Conservation (phyloP, 53 echinoderm and acorn worm species). For the Zoroaster sp. region DNA sequence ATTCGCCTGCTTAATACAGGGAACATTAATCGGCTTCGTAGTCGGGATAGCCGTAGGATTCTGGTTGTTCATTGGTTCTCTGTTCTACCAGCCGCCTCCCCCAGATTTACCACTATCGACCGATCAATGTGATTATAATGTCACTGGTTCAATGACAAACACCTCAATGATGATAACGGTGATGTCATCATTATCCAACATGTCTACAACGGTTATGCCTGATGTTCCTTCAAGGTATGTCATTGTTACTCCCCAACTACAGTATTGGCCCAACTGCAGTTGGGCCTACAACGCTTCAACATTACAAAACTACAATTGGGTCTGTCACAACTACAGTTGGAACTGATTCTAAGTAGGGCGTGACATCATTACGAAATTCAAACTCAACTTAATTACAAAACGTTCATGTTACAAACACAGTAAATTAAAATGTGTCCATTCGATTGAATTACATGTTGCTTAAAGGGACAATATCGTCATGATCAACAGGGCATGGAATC, state of each 20-base stretch:
- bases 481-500: too few relatives aligned
- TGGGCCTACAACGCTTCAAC: too few relatives aligned
- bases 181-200: background rate
- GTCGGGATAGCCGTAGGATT: background rate
- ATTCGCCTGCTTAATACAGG: background rate
- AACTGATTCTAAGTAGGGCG: too few relatives aligned
- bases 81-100: background rate
- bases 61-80: conserved; percentile 18
- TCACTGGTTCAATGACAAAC: background rate
- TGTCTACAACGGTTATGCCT: background rate
- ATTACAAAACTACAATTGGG: too few relatives aligned
- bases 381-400: too few relatives aligned
- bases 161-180: background rate
- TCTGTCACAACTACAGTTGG: too few relatives aligned
- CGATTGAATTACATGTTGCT: too few relatives aligned
- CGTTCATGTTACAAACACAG: too few relatives aligned
- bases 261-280: background rate
- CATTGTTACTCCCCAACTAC: background rate
- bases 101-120: background rate
- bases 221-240: background rate
- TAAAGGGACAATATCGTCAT: too few relatives aligned
- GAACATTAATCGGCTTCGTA: conserved; percentile 8
- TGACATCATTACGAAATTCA: too few relatives aligned
- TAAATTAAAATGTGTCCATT: too few relatives aligned
- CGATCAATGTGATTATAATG: background rate